Conservation (phyloP, 2,113 vertebrate genomes). For the Thamnophis sirtalis region DNA sequence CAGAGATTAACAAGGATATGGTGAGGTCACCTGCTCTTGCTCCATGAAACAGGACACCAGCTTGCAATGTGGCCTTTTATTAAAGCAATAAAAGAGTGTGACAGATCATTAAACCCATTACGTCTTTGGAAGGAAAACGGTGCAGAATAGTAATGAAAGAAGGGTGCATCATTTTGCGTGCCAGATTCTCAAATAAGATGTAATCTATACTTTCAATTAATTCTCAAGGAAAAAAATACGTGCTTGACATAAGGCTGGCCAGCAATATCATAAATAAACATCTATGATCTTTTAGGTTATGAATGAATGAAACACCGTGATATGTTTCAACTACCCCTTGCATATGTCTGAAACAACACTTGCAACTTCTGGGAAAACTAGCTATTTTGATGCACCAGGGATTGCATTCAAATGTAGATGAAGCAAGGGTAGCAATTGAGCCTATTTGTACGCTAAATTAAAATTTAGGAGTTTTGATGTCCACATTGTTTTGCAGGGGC, state of each 20-base stretch:
- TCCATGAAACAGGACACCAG: constrained; percentile 32
- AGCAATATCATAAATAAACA: constrained; percentile 10
- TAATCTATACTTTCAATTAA: not conserved
- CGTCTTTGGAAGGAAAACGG: constrained; percentile 33
- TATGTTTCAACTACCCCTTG: not conserved
- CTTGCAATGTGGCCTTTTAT: constrained; percentile 44
- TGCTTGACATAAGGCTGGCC: not conserved
- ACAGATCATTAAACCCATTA: constrained; percentile 23
- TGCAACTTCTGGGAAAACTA: not conserved
- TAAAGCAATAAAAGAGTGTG: constrained; percentile 28
- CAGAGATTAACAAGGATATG: constrained; percentile 29
- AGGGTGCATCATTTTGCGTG: not conserved
- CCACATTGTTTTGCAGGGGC: not conserved
- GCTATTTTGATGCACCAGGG: not conserved
- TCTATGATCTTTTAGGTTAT: not conserved
- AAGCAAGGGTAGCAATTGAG: not conserved
- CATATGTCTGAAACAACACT: not conserved
- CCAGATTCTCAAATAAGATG: not conserved
- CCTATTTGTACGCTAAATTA: not conserved
- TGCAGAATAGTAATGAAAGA: constrained; percentile 17
- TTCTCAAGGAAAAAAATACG: constrained; percentile 5
- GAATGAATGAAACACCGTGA: constrained; percentile 30
- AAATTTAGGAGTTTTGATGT: not conserved
- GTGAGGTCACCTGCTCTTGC: constrained; percentile 40
- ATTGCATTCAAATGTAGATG: not conserved